Evolutionary conservation across 2,113 vertebrate species (phyloP), one percentile per base, ranked within the genome.

Genomic region (Silurus meridionalis): DNA sequence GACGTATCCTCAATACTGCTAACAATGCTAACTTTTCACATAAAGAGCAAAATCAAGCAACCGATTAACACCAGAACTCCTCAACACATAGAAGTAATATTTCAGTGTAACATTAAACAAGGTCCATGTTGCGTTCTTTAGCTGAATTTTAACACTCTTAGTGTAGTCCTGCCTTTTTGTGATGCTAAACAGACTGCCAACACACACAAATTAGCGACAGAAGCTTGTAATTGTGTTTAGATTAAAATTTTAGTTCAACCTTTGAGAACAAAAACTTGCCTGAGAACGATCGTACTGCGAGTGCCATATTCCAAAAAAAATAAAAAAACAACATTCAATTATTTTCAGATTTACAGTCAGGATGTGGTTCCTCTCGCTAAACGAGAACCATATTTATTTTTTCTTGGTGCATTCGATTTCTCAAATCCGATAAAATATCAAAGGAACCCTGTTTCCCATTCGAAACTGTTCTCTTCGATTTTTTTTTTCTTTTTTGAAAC

Each of bases 381-480:
- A 89, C 82, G 60, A 74, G 15, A 81, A 78, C 50, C 71, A 83
- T 61, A 79, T 79, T 82, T 37, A 37, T 37, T 37, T 37, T 37
- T 37, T 37, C 37, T 67, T 57, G 64, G n/a, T 67, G 48, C 78
- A 85, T 84, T 57, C 50, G 83, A 48, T 53, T 72, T 60, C 78
- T 85, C 77, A 88, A 83, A 86, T 85, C 75, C 21, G 67, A 75
- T 82, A 58, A 88, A 77, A 77, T 74, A 77, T 88, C 81, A 88
- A 79, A 83, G 69, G 21, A 17, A 9, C 72, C n/a, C 4, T 19
- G 14, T 84, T 79, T 25, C 19, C 25, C 46, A 9, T 69, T 46
- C 11, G 55, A n/a, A 23, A 0, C 13, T n/a, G 6, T 81, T 37
- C 37, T 37, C 37, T 37, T 37, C 37, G 37, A 37, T 37, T 37